Conservation (phyloP, 2,888 invertebrate genomes). For the Athalia circularis region DNA sequence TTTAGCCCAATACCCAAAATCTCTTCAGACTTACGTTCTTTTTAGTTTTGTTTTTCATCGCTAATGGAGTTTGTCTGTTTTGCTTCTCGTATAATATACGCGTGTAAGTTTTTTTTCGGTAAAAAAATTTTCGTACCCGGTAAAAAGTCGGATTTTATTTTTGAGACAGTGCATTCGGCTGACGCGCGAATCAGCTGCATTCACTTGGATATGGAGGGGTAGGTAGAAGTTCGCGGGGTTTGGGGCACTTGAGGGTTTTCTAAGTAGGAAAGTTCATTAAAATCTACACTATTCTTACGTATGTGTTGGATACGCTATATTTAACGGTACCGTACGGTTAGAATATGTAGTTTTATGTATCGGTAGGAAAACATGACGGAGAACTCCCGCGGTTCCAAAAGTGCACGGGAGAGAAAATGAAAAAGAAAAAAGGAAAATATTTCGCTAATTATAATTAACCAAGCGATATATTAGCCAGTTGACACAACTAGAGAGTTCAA, state of each 20-base stretch:
- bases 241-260: constrained; percentile 71
- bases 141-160: not conserved
- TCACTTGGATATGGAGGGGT: constrained; percentile 64
- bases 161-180: constrained; percentile 25
- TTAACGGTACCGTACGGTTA: constrained; percentile 3
- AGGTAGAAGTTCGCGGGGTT: constrained; percentile 64
- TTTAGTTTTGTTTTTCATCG: no score
- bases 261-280: constrained; percentile 74
- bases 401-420: constrained; percentile 5
- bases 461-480: constrained; percentile 3
- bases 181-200: constrained; percentile 47
- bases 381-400: not conserved
- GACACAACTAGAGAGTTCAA: constrained; percentile 24
- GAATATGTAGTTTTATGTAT: not conserved
- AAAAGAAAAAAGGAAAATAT: not conserved
- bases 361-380: not conserved
- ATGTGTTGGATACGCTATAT: constrained; percentile 11
- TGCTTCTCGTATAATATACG: no score
- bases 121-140: no score
- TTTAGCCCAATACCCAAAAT: no score
- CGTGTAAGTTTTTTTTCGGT: no score
- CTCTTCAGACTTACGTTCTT: no score
- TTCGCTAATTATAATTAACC: not conserved
- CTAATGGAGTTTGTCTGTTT: no score
- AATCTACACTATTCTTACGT: constrained; percentile 53